Evolutionary conservation across 2,113 vertebrate species (phyloP), one percentile per base, ranked within the genome.

Genomic region (Amphiprion percula): DNA sequence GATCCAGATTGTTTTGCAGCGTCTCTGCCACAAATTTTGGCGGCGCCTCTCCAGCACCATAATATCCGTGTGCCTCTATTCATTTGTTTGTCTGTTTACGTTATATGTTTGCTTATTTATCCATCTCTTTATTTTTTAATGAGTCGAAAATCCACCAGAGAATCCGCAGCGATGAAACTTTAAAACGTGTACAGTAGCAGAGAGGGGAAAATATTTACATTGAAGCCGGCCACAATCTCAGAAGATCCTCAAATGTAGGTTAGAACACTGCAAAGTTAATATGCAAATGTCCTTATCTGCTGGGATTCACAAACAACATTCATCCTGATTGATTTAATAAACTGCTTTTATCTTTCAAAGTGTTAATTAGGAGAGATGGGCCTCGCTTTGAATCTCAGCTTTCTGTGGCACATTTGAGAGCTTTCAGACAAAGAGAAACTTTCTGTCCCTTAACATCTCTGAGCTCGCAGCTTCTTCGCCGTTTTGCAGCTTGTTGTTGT

Each of bases 241-340:
- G 94, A 96, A 97, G 96, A 97, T 95, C 93, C 95, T 94, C 94
- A 94, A 96, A 99, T 98, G 97, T 98, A 97, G 97, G 98, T 98
- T 98, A 97, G 95, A 96, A 95, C 95, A 95, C 95, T 93, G 96
- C 96, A 95, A 96, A 97, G 97, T 96, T 96, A 97, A 97, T 97
- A 98, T 99, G 98, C 97, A 98, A 98, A 99, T 97, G 95, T 95
- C 93, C 96, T 99, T 97, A 99, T 99, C 97, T 98, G 97, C 96
- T 93, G 97, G 96, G 96, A 97, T 95, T 97, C 98, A 98, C 97
- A 99, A 99, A 98, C 97, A 98, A 96, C 95, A 96, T 94, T 96
- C 96, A 96, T 96, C 96, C 96, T 97, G 97, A 99, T 97, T 98
- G 97, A 98, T 97, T 98, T 96, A 97, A 99, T 97, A 97, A 97